Conservation (phyloP, 2,797 vertebrate genomes). For the Ammospiza maritima region DNA sequence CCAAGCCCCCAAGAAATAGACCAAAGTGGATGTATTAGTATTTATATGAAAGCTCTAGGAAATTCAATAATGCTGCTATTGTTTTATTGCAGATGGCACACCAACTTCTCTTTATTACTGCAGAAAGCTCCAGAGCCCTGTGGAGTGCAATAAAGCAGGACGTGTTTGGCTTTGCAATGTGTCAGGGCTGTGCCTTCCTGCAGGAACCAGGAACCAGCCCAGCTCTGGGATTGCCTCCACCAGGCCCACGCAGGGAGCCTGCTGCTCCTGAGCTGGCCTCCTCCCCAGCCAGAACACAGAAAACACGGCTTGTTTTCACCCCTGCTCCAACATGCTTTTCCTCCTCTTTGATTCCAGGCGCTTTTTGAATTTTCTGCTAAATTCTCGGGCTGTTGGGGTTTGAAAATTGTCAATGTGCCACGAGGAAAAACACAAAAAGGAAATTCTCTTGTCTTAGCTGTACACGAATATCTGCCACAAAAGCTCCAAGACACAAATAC, state of each 20-base stretch:
- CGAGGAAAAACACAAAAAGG: not conserved
- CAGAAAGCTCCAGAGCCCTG: constrained; percentile 73
- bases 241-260: not conserved
- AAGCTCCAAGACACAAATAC: rapidly evolving
- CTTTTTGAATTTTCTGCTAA: not conserved
- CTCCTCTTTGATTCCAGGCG: not conserved
- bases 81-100: constrained; percentile 73
- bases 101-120: constrained; percentile 73
- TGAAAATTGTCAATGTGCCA: not conserved
- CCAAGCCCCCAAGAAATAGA: constrained; percentile 15
- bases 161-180: constrained; percentile 63
- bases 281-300: not conserved
- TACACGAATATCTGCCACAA: rapidly evolving
- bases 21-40: constrained; percentile 36
- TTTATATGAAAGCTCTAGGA: constrained; percentile 58
- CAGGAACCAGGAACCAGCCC: not conserved
- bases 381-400: not conserved
- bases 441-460: not conserved
- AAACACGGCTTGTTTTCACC: not conserved
- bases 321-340: not conserved
- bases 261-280: not conserved
- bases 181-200: constrained; percentile 60
- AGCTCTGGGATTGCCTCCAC: constrained; percentile 31
- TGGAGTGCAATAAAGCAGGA: constrained; percentile 64
- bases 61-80: constrained; percentile 66